Base-by-base conservation (phyloP, 1,140 invertebrate genomes). In the Sycophila sp. region DNA sequence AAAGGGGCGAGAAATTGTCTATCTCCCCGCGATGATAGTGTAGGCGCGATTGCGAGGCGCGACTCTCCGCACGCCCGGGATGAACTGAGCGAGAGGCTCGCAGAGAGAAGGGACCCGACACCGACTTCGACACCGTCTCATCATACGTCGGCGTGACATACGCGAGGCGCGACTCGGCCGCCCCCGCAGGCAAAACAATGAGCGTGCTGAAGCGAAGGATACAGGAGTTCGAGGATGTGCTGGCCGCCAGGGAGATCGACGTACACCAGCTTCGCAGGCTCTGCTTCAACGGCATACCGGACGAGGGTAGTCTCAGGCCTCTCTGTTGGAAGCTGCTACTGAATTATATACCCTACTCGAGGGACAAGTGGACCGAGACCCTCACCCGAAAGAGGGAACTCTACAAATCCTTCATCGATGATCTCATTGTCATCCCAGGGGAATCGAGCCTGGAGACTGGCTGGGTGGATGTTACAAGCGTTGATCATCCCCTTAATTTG, bases 401-500 rank as follows among this genome's bases (percentile, higher is more conserved):
- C 1, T 96, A 96, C 80, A 89, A 90, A 71, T 93, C 94, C 75
- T 96, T 97, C 83, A 92, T 97, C 53, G 91, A 94, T 78, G 94
- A 95, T 85, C 91, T 95, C 73, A 93, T 95, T 64, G 90, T 94
- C 1, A 93, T 90, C 53, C 93, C 94, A 1, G 92, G 93, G 6
- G 87, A 88, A 76, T 73, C 80, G 13, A 85, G 89, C 71, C 82
- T 66, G n/a, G 85, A 86, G n/a, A 85, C 85, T 55, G 83, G 85
- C 2, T 82, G 87, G 71, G 83, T 89, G 26, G 89, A 90, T 75
- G 89, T 88, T 4, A 89, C 87, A 2, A 78, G 86, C 30, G 84
- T 89, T 58, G 94, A 96, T 87, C 94, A 98, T 90, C 97, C 96
- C 4, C 83, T 99, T n/a, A 98, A 94, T 85, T 91, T 94, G 22